Conservation (phyloP, 1,140 invertebrate species). For the Varroa destructor region DNA sequence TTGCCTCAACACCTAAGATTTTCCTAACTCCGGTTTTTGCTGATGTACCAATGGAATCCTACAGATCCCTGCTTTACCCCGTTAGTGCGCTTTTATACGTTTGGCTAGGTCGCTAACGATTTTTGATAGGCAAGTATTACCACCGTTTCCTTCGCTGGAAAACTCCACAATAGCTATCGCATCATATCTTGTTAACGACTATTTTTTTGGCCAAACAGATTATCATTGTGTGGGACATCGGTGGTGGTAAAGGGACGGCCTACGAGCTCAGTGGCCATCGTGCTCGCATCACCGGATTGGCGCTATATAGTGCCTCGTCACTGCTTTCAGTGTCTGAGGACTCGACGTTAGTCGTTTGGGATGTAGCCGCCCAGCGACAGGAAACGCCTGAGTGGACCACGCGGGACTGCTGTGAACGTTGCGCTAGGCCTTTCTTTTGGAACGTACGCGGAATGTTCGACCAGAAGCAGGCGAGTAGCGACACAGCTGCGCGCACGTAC, state of each 20-base stretch:
- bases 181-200: no score
- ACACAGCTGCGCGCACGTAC: background rate
- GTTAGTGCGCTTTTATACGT: no score
- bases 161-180: no score
- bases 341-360: conserved; percentile 83
- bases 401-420: conserved; percentile 80
- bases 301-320: conserved; percentile 42
- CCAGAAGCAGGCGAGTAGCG: conserved; percentile 53
- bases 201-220: background rate
- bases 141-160: no score
- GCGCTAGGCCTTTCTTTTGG: conserved; percentile 92
- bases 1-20: no score
- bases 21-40: no score
- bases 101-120: no score
- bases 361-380: conserved; percentile 69
- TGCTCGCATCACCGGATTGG: conserved; percentile 43
- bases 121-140: no score
- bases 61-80: no score
- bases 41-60: no score
- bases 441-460: conserved; percentile 96
- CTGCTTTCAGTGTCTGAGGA: conserved; percentile 89
- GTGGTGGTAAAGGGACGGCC: conserved; percentile 83
- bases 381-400: conserved; percentile 91
- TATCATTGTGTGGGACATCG: conserved; percentile 96
- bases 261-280: conserved; percentile 93